Percentiles rank a stretch among this genome's conserved stretches.
Evolutionary conservation across 2,113 vertebrate genomes (phyloP).

Genomic region (Calonectris borealis): DNA sequence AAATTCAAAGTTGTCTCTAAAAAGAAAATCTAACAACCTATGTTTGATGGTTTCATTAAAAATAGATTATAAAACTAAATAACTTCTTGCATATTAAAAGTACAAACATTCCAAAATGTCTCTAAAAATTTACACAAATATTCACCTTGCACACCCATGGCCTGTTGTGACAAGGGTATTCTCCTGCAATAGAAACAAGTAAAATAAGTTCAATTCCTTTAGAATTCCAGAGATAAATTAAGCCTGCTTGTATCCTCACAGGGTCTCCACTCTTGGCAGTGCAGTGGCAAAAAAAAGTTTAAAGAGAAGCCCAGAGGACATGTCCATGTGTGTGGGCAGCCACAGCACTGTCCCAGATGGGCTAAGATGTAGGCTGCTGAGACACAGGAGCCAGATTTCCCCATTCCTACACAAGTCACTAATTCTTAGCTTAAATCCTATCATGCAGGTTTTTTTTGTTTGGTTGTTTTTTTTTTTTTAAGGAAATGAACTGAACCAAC

Average conservation of each 20-base stretch:
- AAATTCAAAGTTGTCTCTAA: neutral
- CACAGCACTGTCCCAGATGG: accelerated
- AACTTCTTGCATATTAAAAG: neutral
- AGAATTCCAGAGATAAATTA: neutral
- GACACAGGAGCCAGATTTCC: neutral
- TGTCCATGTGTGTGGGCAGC: accelerated
- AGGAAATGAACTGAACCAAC: neutral
- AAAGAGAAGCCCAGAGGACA: neutral
- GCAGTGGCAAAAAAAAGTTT: neutral
- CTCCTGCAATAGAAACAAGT: neutral
- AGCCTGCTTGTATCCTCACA: neutral
- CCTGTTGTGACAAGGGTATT: neutral
- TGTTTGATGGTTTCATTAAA: neutral
- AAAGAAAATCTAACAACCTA: neutral
- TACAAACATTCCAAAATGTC: neutral
- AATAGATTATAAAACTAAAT: neutral
- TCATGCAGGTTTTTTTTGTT: no score
- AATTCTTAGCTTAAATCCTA: neutral
- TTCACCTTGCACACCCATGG: neutral
- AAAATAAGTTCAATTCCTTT: neutral
- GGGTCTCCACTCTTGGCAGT: neutral
- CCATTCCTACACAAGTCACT: neutral
- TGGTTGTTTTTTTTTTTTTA: neutral
- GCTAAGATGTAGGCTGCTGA: neutral
- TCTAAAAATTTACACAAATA: neutral